Percentiles rank a stretch among this genome's conserved stretches.
These are phyloP conservation scores for Malurus alboscapulatus DNA, from an alignment of 2,113 vertebrate genomes.

Conservation along the genomic window DNA sequence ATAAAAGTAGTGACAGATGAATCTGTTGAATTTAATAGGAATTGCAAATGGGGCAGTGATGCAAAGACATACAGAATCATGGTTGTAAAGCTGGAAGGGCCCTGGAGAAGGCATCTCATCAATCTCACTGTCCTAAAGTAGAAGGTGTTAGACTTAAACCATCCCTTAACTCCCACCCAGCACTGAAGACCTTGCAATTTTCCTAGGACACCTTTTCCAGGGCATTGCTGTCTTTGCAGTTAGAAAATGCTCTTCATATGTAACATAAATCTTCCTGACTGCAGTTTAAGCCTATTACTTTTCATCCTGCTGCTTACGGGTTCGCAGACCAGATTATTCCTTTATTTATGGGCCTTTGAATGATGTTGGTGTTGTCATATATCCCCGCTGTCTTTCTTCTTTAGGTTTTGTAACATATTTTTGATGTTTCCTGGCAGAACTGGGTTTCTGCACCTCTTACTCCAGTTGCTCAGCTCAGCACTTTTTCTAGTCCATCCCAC, in stretches of 20 bases:
- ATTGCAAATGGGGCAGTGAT: neutral
- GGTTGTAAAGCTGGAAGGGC: neutral
- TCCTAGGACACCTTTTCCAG: neutral
- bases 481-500: neutral
- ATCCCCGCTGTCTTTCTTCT: neutral
- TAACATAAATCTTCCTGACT: slow-evolving; percentile 21
- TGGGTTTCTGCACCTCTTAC: slow-evolving; percentile 16
- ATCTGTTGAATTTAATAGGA: neutral
- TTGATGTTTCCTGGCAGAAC: slow-evolving; percentile 20
- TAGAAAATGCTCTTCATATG: slow-evolving; percentile 26
- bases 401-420: neutral
- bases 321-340: slow-evolving; percentile 33
- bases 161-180: neutral
- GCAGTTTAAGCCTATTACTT: slow-evolving; percentile 34
- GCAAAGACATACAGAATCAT: neutral
- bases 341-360: slow-evolving; percentile 26
- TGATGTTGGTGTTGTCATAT: neutral
- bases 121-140: neutral
- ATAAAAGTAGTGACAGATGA: neutral
- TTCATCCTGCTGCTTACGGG: slow-evolving; percentile 12
- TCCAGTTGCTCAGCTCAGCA: neutral
- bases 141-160: neutral
- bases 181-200: neutral
- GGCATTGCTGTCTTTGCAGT: neutral
- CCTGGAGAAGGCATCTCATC: neutral